Evolutionary conservation across 2,113 vertebrate species (phyloP), one percentile per base, ranked within the genome.

Genomic region (Tetraodon nigroviridis): DNA sequence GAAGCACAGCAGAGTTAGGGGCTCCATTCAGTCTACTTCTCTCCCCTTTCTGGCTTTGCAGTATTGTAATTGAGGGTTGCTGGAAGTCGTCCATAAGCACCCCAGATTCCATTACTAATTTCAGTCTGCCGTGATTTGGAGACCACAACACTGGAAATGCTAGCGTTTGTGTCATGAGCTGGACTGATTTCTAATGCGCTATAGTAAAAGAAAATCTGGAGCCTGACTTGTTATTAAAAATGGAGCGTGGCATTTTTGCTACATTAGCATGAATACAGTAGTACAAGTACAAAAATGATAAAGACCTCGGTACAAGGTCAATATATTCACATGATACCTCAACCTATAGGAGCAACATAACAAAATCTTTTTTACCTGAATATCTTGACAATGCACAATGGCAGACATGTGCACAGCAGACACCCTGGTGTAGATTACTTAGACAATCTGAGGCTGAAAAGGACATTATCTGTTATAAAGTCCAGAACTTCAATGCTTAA

Each of bases 51-150:
- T 89, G 86, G 88, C 87, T 88, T 70, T 58, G 79, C 68, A 80
- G 81, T 81, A 83, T 87, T 87, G 83, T 89, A 91, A 90, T 90
- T 90, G 87, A 86, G 83, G 86, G 83, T 75, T 85, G 80, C 82
- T 90, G 86, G 87, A 90, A 83, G 74, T 55, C 69, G 81, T 86
- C 88, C 87, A 88, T 72, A 61, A 69, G 73, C 75, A 73, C 77
- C 82, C 61, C 76, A 73, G 85, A 84, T 88, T 88, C 78, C 83
- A 80, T 74, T 68, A 75, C 82, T 84, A 88, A 88, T 88, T 89
- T 88, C 78, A 82, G 78, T 83, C 83, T 84, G 81, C 83, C 67
- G 47, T 79, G 73, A 80, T 71, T 75, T 58, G 19, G 54, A 82
- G 69, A 52, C 73, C 57, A 20, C 69, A 71, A 73, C 71, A 76